Base-by-base conservation (phyloP, 1,140 invertebrate species). In the Amphibalanus amphitrite region DNA sequence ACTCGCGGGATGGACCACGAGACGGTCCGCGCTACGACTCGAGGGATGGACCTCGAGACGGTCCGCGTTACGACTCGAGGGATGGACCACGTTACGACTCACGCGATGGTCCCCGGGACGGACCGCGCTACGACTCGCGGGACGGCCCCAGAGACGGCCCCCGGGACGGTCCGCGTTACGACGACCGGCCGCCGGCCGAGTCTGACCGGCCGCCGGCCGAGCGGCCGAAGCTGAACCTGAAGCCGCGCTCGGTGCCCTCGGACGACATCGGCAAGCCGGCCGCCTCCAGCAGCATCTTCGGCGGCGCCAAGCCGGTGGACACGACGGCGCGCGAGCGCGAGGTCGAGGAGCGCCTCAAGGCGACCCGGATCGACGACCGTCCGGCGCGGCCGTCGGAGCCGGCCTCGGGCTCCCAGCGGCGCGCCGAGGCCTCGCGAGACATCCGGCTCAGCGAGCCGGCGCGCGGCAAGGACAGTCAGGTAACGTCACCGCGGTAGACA, bases 221-320 rank as follows among this genome's bases (percentile, higher is more conserved):
- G 47, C 65, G 65, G 28, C 65, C 65, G n/a, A 67, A 67, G 70
- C 29, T 73, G 47, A 67, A 69, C 68, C 67, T 74, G 59, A 74
- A 72, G 47, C 73, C 71, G 33, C 73, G 73, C 20, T 70, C 71
- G 20, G 67, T 67, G 47, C 69, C 71, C 10, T 33, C 67, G 20
- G 71, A 72, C 3, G 69, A 69, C 20, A 26, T 13, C 6, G 26
- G 40, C 4, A 64, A 69, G 23, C 13, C 25, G 3, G 69, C 29
- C 0, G 80, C 85, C 1, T 76, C 79, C 26, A 82, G 90, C n/a
- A n/a, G n/a, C 71, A 93, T 95, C 75, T 95, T 95, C 79, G 94
- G 94, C 38, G 88, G 85, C 29, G 95, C 94, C 30, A 93, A 91
- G 79, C 95, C 95, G 13, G 95, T 97, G 0, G 93, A 97, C 80